These are phyloP conservation scores for Tenebrio molitor DNA, from an alignment of 1,140 invertebrate genomes.

Conservation along the genomic window DNA sequence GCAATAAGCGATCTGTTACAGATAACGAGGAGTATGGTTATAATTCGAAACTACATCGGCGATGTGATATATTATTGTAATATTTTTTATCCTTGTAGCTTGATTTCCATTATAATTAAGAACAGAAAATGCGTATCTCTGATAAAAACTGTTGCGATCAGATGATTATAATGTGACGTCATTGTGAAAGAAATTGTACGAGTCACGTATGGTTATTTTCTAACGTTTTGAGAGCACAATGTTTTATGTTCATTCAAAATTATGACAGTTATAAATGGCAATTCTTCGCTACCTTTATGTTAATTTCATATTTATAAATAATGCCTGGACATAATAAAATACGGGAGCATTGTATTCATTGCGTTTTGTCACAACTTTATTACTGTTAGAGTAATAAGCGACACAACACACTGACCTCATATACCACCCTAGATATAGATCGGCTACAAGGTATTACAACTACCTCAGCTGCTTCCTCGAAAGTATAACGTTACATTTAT, in stretches of 20 bases:
- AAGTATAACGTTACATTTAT: no score
- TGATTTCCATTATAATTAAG: slow-evolving; percentile 2
- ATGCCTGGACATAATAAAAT: neutral
- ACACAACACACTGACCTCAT: neutral
- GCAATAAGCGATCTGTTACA: no score
- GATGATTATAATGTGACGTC: slow-evolving; percentile 19
- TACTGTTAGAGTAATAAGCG: no score
- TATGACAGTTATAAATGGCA: slow-evolving; percentile 4
- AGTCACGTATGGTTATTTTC: slow-evolving; percentile 32
- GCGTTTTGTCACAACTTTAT: no score
- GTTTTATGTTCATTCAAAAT: slow-evolving; percentile 15
- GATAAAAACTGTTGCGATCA: slow-evolving; percentile 12
- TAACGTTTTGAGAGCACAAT: slow-evolving; percentile 3
- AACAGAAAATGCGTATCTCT: neutral
- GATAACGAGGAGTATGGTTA: no score
- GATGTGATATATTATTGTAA: no score
- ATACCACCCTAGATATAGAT: neutral
- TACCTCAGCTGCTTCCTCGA: no score
- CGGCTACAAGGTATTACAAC: slow-evolving; percentile 2
- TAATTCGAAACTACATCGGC: no score
- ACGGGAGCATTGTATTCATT: slow-evolving; percentile 3
- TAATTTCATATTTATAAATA: slow-evolving; percentile 3
- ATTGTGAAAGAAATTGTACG: slow-evolving; percentile 14
- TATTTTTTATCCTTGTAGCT: no score
- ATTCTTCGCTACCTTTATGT: neutral